Evolutionary conservation across 2,797 vertebrate genomes (phyloP), one percentile per base, ranked within the genome.

Genomic region (Xenentodon cancila): DNA sequence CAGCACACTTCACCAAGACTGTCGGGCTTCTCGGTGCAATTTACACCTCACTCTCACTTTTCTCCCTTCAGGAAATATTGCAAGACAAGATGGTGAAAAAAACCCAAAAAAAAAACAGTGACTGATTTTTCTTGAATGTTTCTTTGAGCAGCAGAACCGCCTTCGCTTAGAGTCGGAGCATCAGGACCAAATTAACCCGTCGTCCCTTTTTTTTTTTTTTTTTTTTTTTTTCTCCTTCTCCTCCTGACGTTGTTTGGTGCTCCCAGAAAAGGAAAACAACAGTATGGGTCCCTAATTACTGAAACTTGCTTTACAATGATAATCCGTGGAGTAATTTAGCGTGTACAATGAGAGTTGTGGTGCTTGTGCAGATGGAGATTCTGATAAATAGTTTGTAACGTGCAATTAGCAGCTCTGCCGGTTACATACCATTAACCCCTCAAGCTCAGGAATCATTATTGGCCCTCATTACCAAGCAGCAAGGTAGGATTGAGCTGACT

Each of bases 341-440:
- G 96, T 97, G 96, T 95, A 97, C 95, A 97, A 96, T 92, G 91
- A 92, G 91, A 88, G 90, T 84, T 84, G 89, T 95, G 94, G 95
- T 94, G 94, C 94, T 82, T 87, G 94, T 91, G 94, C 96, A 97
- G 97, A 98, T 97, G 96, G 95, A 96, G 93, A 95, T 94, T 96
- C 96, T 97, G 97, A 98, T 98, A 97, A 97, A 99, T 97, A 97
- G 96, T 97, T 98, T 94, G 96, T 95, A 98, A 97, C 95, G 94
- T 96, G 95, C 96, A 99, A 98, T 97, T 98, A 98, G 96, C 95
- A 92, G 94, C 94, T 96, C 95, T 94, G 92, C 93, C 93, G 94
- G 96, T 97, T 97, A 97, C 96, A 96, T 97, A 94, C 96, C 96
- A 98, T 98, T 99, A 99, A 99, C 96, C 96, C 96, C 96, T 95